Evolutionary conservation across 2,797 vertebrate genomes (phyloP).

Genomic region (Chelidonichthys spinosus): DNA sequence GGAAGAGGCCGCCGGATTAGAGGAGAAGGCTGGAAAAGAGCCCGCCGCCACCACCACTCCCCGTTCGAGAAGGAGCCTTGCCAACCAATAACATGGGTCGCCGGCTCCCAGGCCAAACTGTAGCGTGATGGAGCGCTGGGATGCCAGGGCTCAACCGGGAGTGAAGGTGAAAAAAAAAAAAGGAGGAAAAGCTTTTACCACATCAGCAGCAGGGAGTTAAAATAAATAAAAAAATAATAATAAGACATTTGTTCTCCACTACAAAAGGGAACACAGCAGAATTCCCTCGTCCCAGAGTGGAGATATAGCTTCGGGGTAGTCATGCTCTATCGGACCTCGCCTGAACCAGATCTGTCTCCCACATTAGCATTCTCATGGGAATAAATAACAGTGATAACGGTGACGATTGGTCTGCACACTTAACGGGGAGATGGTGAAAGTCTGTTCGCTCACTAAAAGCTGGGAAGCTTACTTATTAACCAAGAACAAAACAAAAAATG

Average conservation of each 20-base stretch:
- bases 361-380: constrained; percentile 63
- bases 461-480: constrained; percentile 40
- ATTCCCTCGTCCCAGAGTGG: constrained; percentile 64
- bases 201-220: constrained; percentile 60
- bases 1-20: constrained; percentile 55
- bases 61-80: constrained; percentile 49
- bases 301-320: constrained; percentile 65
- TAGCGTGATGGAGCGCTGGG: constrained; percentile 71
- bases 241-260: constrained; percentile 67
- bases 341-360: constrained; percentile 64
- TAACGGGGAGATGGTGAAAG: constrained; percentile 51
- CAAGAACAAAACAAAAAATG: constrained; percentile 5
- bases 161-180: constrained; percentile 75
- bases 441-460: constrained; percentile 38
- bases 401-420: constrained; percentile 43
- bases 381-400: constrained; percentile 64
- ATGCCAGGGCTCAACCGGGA: constrained; percentile 70
- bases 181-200: constrained; percentile 80
- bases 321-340: constrained; percentile 60
- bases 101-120: constrained; percentile 68
- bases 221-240: constrained; percentile 25
- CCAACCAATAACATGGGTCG: constrained; percentile 79
- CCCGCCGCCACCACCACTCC: constrained; percentile 40
- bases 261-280: constrained; percentile 71
- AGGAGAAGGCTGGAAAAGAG: constrained; percentile 59